These are phyloP conservation scores for Podilymbus podiceps DNA, from an alignment of 2,113 vertebrate genomes.

Conservation along the genomic window DNA sequence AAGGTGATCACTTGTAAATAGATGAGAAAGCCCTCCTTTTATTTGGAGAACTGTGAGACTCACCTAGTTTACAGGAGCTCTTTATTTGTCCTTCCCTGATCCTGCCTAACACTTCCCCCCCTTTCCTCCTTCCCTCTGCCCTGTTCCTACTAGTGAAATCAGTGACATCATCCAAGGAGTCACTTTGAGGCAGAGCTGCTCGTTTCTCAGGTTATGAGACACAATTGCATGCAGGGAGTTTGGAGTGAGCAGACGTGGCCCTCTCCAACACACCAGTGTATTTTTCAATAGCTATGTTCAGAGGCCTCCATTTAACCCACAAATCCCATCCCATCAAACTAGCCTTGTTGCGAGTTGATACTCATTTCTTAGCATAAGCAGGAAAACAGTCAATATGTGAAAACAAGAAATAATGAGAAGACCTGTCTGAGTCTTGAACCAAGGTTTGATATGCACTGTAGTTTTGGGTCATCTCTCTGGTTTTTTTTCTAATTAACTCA, in stretches of 20 bases:
- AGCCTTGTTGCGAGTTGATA: background rate
- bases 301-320: background rate
- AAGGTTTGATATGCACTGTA: background rate
- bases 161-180: background rate
- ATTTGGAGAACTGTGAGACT: background rate
- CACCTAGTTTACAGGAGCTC: background rate
- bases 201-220: background rate
- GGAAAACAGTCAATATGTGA: background rate
- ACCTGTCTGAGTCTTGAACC: background rate
- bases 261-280: fast-evolving
- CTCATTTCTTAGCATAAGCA: background rate
- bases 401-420: background rate
- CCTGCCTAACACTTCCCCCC: background rate
- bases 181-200: background rate
- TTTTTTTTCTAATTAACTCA: background rate
- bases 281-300: background rate
- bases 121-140: background rate
- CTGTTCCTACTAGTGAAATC: background rate
- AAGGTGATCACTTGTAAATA: background rate
- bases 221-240: fast-evolving
- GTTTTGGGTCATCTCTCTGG: background rate
- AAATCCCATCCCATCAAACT: background rate
- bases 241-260: fast-evolving
- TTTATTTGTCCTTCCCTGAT: background rate
- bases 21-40: background rate